These are phyloP conservation scores for Toxonevra muliebris DNA, from an alignment of 2,888 invertebrate species.

Conservation along the genomic window DNA sequence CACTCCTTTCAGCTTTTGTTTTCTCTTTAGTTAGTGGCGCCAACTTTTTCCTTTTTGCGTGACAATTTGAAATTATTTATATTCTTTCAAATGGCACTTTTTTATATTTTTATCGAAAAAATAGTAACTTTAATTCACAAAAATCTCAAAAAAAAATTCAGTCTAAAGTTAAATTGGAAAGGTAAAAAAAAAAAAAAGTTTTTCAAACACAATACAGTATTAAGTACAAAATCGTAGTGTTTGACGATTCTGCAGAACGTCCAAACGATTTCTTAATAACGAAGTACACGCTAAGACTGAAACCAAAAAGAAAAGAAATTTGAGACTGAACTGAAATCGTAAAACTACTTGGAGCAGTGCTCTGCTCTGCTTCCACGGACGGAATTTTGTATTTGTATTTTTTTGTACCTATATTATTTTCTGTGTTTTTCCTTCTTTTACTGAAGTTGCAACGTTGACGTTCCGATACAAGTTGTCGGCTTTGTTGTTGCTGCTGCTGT, in stretches of 20 bases:
- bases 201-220: slow-evolving; percentile 4
- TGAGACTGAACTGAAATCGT: slow-evolving; percentile 36
- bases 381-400: background rate
- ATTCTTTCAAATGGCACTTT: no score
- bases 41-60: no score
- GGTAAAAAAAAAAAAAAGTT: slow-evolving; percentile 26
- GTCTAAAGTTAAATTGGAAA: no score
- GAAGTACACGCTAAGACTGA: slow-evolving; percentile 58
- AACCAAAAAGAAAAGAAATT: slow-evolving; percentile 39
- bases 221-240: slow-evolving; percentile 45
- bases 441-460: slow-evolving; percentile 16
- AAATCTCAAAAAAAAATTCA: no score
- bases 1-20: background rate
- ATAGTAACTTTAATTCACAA: no score
- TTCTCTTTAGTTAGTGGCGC: no score
- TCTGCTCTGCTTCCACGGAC: background rate
- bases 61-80: no score
- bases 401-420: background rate
- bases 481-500: slow-evolving; percentile 3
- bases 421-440: background rate
- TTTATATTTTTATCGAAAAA: no score
- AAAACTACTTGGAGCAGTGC: slow-evolving; percentile 14
- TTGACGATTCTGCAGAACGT: slow-evolving; percentile 56
- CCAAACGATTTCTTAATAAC: slow-evolving; percentile 47
- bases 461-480: slow-evolving; percentile 16